Evolutionary conservation across 2,113 vertebrate species (phyloP), one percentile per base, ranked within the genome.

Genomic region (Martes martes): DNA sequence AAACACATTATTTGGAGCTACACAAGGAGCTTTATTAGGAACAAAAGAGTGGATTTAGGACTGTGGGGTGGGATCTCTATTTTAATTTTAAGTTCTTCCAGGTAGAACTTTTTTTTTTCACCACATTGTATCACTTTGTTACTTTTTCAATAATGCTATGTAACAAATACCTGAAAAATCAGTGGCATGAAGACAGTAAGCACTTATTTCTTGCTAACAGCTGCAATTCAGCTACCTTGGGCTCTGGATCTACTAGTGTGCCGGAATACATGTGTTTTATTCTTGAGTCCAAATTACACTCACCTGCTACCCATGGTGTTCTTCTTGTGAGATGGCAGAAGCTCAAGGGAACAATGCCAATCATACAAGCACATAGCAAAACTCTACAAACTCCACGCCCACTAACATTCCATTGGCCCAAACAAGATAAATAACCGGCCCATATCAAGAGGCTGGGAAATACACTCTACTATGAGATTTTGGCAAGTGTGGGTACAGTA

Each of bases 211-310:
- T 74, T 74, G 47, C 24, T 86, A 74, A 59, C 21, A 85, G 11
- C 6, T 90, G 9, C 8, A 33, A 1, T 71, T 50, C 65, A 78
- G 33, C 31, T 74, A 15, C 28, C 61, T 45, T 5, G 6, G 26
- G 4, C 23, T 79, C 23, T 81, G 36, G 14, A 76, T 14, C 18
- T 57, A 18, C 16, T 45, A 7, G 1, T 42, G 74, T 65, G 13
- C 11, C 6, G 0, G 42, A 2, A 4, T 61, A 23, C 21, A 42
- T 33, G 1, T 3, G 4, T 36, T 1, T 86, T 4, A 39, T 15
- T 86, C 33, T 81, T 4, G 23, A 83, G 13, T 4, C 7, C 8
- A 71, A 45, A 91, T 55, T 81, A 13, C 18, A 79, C 47, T 33
- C 36, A 47, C 13, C 7, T 23, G 11, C 23, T 11, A 45, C 6